Base-by-base conservation (phyloP, 2,888 invertebrate species). In the Drosophila ustulata region DNA sequence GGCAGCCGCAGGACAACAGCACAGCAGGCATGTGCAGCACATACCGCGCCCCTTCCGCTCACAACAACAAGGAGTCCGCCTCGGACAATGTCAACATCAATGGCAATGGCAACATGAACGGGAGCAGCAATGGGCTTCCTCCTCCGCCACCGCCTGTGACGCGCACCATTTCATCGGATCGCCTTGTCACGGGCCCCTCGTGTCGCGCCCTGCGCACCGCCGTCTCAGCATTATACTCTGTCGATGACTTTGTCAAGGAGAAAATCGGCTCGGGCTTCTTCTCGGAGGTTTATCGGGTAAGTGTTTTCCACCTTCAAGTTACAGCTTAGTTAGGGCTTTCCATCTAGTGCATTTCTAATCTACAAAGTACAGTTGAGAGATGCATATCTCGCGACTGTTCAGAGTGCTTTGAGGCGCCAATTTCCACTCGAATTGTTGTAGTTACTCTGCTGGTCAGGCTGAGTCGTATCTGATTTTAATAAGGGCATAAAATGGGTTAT, bases 231-330 rank as follows among this genome's bases (percentile, higher is more conserved):
- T 94, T 99, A 58, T 97, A 98, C 91, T 95, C 98, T 47, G 95
- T 98, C 81, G 98, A 98, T 93, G 98, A 99, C 94, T 98, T 99
- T 93, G 94, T 95, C 80, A 95, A 96, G 92, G 98, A 98, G 93
- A 97, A 97, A 93, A 97, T 99, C 89, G 99, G 98, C 51, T 94
- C 96, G 55, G 99, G 99, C 75, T 99, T 99, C 93, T 99, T 98
- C 94, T 98, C 98, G 4, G 98, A 98, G 94, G 98, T 99, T 73
- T 98, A 97, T 93, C 98, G 98, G 96, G 99, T 98, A 93, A 94
- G 95, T 93, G 25, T 28, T 50, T 34, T 23, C 5, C 26, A 39
- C 7, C 39, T 18, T 37, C 11, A n/a, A 37, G n/a, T 34, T 18
- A 2, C 18, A 18, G 18, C 11, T 34, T 37, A 37, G 13, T 41